Conservation (phyloP, 2,888 invertebrate species). For the Acrocera orbiculus region DNA sequence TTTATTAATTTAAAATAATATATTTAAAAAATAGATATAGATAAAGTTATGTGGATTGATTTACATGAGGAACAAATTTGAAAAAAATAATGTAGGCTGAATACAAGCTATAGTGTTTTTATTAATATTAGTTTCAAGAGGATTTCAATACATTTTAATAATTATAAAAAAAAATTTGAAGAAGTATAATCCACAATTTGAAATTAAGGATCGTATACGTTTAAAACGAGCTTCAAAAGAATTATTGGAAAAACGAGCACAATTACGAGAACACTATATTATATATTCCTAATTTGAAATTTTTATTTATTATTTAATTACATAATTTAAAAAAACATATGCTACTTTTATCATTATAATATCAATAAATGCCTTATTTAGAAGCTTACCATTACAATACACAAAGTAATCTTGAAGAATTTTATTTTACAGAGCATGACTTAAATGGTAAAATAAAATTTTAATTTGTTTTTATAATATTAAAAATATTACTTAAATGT, state of each 20-base stretch:
- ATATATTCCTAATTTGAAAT: too few relatives aligned
- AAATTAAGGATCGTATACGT: constrained; percentile 87
- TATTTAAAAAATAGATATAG: too few relatives aligned
- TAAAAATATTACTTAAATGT: not conserved
- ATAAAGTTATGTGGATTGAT: too few relatives aligned
- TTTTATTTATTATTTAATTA: too few relatives aligned
- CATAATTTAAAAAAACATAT: too few relatives aligned
- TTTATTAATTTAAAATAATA: too few relatives aligned
- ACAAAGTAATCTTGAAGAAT: constrained; percentile 39
- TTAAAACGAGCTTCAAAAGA: constrained; percentile 89
- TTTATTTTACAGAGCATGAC: constrained; percentile 64
- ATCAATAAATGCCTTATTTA: constrained; percentile 84
- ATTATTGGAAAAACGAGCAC: constrained; percentile 77
- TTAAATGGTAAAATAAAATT: constrained; percentile 21
- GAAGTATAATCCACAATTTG: constrained; percentile 90
- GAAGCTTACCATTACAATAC: constrained; percentile 66
- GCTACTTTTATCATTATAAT: too few relatives aligned
- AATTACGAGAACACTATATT: constrained; percentile 73
- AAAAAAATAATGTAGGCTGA: too few relatives aligned
- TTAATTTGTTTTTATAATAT: not conserved
- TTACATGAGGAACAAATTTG: too few relatives aligned
- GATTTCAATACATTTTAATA: too few relatives aligned
- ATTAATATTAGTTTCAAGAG: too few relatives aligned
- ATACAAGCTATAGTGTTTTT: too few relatives aligned
- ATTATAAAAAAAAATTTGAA: constrained; percentile 96